Base-by-base conservation (phyloP, 1,140 invertebrate genomes). In the Formica exsecta region DNA sequence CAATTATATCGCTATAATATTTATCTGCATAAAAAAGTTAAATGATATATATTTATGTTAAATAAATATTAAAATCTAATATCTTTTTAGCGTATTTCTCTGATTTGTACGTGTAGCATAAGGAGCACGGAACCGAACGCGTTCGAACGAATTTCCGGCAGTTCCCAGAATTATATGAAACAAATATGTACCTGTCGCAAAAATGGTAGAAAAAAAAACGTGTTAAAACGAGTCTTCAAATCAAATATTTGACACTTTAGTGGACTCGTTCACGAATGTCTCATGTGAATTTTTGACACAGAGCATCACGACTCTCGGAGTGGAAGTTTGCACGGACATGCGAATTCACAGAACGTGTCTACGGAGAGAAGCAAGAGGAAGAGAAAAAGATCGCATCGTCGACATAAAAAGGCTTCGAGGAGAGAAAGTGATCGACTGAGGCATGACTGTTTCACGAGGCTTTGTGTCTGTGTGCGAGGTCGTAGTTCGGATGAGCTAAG, bases 381-480 rank as follows among this genome's bases (percentile, higher is more conserved):
- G 8, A 51, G 36, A n/a, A 84, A 6, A 54, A 71, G 16, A 87
- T 71, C 71, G 1, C 59, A 38, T 29, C 41, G 25, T 0, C 29
- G 36, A 25, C 19, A n/a, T 79, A 73, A 59, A 77, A 66, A 77
- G 54, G 11, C 36, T 22, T 44, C 54, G 44, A 70, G 41, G 57
- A 88, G 76, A 86, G 75, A 68, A 74, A 81, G 36, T 36, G 19
- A 48, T 51, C 75, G 44, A 38, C 59, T 77, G 64, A 81, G 41
- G 22, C 38, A 22, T 1, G 4, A 51, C 29, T 84, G 70, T 9
- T 57, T 83, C 54, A 13, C 65, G 22, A 19, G 25, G 3, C 44
- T 89, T 59, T 90, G 88, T 4, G 11, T 77, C 51, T 90, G 88
- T 29, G 9, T 77, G 3, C 89, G 38, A 59, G 38, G 32, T 59